A percentile compares a stretch with the other conserved stretches of the same genome.
Evolutionary conservation across 2,888 invertebrate species (phyloP).

Genomic region (Stenurella melanura): DNA sequence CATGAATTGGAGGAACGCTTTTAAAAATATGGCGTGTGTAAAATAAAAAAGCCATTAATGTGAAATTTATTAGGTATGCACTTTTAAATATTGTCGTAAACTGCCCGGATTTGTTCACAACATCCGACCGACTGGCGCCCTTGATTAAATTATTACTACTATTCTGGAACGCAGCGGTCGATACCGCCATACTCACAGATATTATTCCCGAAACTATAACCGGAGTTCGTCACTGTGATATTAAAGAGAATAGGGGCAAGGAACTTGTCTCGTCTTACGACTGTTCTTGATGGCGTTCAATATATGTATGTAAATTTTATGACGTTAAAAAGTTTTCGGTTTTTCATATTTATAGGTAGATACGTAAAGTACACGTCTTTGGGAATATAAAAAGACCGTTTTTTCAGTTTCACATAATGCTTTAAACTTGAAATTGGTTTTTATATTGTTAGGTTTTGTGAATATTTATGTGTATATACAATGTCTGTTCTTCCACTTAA

Average conservation of each 20-base stretch:
- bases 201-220: slow-evolving; percentile 34
- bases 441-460: neutral
- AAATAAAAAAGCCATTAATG: slow-evolving; percentile 22
- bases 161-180: slow-evolving; percentile 37
- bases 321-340: neutral
- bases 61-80: slow-evolving; percentile 31
- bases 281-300: neutral
- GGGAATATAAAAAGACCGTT: neutral
- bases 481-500: no score
- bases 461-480: no score
- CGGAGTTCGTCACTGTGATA: slow-evolving; percentile 24
- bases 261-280: neutral
- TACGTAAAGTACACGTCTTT: neutral
- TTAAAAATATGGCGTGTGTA: neutral
- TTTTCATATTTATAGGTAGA: neutral
- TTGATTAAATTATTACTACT: slow-evolving; percentile 40
- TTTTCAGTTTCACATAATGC: neutral
- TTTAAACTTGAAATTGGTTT: neutral
- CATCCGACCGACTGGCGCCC: slow-evolving; percentile 38
- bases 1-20: neutral
- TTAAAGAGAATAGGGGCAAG: slow-evolving; percentile 27
- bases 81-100: slow-evolving; percentile 40
- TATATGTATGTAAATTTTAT: slow-evolving; percentile 17
- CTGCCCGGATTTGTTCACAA: slow-evolving; percentile 32
- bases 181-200: slow-evolving; percentile 26